phyloP scores from a whole-genome alignment of 2,113 vertebrate genomes.

The Psephotus haematonotus region DNA sequence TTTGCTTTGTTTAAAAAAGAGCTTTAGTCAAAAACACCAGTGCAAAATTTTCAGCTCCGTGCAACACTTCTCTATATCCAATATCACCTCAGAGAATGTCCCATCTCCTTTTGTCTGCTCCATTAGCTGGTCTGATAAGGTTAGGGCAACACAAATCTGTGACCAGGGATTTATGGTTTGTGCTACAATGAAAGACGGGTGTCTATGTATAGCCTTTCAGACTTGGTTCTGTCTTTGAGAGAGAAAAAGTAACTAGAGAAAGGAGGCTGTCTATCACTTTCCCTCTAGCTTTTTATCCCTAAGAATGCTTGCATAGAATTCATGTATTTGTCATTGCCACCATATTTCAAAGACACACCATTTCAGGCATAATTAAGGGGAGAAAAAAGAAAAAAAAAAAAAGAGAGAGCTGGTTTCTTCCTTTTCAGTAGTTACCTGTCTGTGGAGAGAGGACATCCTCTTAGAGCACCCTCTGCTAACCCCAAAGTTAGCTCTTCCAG shows the following conservation, averaged over 20 bases:
- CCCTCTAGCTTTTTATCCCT: background rate
- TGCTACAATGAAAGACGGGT: rapidly evolving
- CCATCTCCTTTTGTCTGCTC: rapidly evolving
- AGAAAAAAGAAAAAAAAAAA: too few species aligned
- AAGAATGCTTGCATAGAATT: background rate
- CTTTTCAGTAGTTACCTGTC: background rate
- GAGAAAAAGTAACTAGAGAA: background rate
- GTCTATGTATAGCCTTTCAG: rapidly evolving
- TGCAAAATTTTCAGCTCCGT: background rate
- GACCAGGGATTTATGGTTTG: background rate
- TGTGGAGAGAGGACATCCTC: background rate
- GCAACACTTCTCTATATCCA: background rate
- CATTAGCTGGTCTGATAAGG: background rate
- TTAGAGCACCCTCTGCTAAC: background rate
- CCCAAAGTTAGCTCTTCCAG: background rate
- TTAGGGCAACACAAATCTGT: background rate
- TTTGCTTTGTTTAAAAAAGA: background rate
- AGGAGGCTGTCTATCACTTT: background rate
- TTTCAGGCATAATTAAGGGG: background rate
- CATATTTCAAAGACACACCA: background rate
- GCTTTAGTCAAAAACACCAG: background rate
- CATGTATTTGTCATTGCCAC: background rate
- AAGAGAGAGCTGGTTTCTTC: background rate
- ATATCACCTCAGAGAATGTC: too few species aligned
- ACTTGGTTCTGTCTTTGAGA: background rate